phyloP scores from a whole-genome alignment of 2,888 invertebrate species.

The Hedychridium roseum region DNA sequence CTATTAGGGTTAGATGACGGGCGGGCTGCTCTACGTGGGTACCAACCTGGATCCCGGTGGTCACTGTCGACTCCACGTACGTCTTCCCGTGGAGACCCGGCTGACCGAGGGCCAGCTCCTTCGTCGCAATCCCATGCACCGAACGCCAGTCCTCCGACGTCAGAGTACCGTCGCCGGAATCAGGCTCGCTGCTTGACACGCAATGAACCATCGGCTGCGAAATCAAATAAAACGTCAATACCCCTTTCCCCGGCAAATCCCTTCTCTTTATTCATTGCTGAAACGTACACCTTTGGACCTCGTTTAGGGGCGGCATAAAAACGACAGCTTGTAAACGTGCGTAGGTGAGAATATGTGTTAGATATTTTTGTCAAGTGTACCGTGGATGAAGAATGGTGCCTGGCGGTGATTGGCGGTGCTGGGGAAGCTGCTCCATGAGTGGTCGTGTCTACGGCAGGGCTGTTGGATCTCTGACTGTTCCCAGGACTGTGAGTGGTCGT shows the following conservation, averaged over 20 bases:
- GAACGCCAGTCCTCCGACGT: conserved; percentile 58
- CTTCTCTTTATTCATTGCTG: too few species aligned
- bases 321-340: too few species aligned
- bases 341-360: too few species aligned
- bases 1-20: conserved; percentile 60
- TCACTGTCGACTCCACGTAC: conserved; percentile 60
- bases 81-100: conserved; percentile 52
- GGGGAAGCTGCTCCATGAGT: conserved; percentile 61
- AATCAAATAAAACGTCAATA: conserved; percentile 14
- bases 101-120: conserved; percentile 53
- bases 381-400: conserved; percentile 55
- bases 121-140: conserved; percentile 51
- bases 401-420: conserved; percentile 54
- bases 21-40: conserved; percentile 57
- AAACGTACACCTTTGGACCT: too few species aligned
- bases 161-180: conserved; percentile 67
- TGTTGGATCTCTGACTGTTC: conserved; percentile 59
- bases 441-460: conserved; percentile 61
- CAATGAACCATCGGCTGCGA: conserved; percentile 84
- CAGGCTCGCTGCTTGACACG: conserved; percentile 86
- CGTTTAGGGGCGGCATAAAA: too few species aligned
- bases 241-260: too few species aligned
- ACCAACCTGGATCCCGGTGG: conserved; percentile 64
- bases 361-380: conserved; percentile 34
- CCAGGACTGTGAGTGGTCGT: conserved; percentile 85